Evolutionary conservation across 2,888 invertebrate genomes (phyloP), one percentile per base, ranked within the genome.

Genomic region (Brenthis ino): DNA sequence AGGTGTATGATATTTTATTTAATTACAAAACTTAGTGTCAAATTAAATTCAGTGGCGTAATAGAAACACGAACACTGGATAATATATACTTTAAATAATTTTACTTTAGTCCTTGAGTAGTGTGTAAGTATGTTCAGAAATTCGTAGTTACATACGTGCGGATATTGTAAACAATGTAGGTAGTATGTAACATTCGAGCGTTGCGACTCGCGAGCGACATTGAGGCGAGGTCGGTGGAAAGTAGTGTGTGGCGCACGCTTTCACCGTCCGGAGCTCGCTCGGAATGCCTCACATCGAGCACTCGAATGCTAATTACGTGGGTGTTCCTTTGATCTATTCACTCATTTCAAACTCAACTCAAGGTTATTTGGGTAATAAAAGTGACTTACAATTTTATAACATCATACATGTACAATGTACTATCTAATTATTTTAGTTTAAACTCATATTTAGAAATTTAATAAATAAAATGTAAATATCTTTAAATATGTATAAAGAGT

Each of bases 171-270:
- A 1, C 6, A 48, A 48, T n/a, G 12, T n/a, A 28, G 47, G 48
- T 28, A 54, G 28, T 12, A 13, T 28, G 43, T 37, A 37, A 43
- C 37, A 43, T 43, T 43, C 37, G 11, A 11, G 37, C 37, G 37
- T 43, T 43, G 37, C 37, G 37, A 8, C 37, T 43, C 37, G 50
- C 24, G 54, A 54, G 50, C 50, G 50, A 60, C 60, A 60, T 50
- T 60, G 60, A 65, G 48, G 48, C 60, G 54, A 67, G 66, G 56
- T 24, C 50, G 61, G 48, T 47, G 24, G 55, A 56, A 48, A 61
- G 53, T 51, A n/a, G 20, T 63, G 53, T 63, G 64, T 6, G 33
- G 61, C 20, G 33, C 33, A 8, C 33, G 12, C 43, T 43, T 14
- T 51, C 51, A 14, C 16, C 47, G 63, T 68, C 67, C 64, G n/a